Evolutionary conservation across 2,797 vertebrate genomes (phyloP).

Genomic region (Ibycter americanus): DNA sequence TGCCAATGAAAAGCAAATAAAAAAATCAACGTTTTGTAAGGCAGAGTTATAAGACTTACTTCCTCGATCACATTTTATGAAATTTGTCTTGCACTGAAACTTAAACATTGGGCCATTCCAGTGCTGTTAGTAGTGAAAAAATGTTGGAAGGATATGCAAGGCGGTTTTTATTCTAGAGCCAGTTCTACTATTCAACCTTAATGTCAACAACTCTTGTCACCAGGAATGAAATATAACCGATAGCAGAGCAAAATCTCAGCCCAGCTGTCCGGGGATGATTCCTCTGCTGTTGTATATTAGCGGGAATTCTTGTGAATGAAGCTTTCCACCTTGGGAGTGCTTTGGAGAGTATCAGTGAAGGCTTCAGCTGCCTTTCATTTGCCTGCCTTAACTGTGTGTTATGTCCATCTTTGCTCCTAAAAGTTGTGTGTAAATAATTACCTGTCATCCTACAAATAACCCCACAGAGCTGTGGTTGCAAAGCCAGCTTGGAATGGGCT

Average conservation of each 20-base stretch:
- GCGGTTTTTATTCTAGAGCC: not conserved
- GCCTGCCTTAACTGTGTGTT: not conserved
- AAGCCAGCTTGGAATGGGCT: not conserved
- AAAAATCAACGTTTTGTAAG: not conserved
- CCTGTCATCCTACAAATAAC: not conserved
- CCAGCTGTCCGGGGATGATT: not conserved
- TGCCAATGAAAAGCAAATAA: not conserved
- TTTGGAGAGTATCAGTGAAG: not conserved
- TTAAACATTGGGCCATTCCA: not conserved
- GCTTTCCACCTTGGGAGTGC: not conserved
- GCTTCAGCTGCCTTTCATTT: not conserved
- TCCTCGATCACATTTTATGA: not conserved
- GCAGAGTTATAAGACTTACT: not conserved
- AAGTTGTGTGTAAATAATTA: not conserved
- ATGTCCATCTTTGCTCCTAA: not conserved
- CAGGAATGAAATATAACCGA: not conserved
- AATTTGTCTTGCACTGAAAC: not conserved
- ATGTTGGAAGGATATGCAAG: not conserved
- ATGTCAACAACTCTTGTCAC: conserved; percentile 15
- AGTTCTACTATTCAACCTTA: not conserved
- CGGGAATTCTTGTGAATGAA: not conserved
- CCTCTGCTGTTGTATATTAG: conserved; percentile 4
- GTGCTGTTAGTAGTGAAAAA: not conserved
- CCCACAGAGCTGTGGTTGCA: not conserved
- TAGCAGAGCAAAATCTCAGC: not conserved